Evolutionary conservation across 2,888 invertebrate species (phyloP).

Genomic region (Apamea epomidion): DNA sequence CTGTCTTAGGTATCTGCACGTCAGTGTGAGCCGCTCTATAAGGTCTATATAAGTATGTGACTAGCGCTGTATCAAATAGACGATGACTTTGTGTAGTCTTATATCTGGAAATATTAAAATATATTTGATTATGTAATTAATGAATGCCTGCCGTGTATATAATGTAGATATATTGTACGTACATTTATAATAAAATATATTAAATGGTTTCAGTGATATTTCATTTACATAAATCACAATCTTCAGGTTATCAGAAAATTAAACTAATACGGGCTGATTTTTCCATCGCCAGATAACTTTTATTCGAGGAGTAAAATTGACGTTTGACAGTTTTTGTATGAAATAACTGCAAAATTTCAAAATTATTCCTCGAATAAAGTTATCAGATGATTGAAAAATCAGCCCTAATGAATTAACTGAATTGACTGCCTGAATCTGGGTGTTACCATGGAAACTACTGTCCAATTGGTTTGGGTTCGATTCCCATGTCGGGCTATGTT

Average conservation of each 20-base stretch:
- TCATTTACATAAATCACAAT: conserved; percentile 6
- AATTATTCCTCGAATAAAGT: no score
- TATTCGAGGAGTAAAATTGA: no score
- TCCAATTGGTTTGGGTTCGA: background rate
- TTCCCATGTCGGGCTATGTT: background rate
- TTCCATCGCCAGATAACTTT: no score
- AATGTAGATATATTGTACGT: conserved; percentile 86
- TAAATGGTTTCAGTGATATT: conserved; percentile 79
- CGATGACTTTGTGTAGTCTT: conserved; percentile 78
- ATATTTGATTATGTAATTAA: conserved; percentile 67
- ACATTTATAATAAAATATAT: conserved; percentile 82
- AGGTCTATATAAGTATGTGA: conserved; percentile 56
- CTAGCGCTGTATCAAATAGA: conserved; percentile 60
- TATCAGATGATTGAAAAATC: no score
- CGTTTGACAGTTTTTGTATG: no score
- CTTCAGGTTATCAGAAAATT: background rate
- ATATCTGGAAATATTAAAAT: conserved; percentile 65
- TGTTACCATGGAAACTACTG: background rate
- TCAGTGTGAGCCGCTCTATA: conserved; percentile 32
- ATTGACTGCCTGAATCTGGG: background rate
- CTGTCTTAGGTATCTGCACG: background rate
- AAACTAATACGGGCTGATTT: no score
- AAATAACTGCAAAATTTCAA: no score
- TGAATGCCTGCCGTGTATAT: conserved; percentile 82
- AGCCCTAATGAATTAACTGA: background rate